Conservation (phyloP, 1,140 invertebrate genomes). For the Drosophila pseudoananassae region DNA sequence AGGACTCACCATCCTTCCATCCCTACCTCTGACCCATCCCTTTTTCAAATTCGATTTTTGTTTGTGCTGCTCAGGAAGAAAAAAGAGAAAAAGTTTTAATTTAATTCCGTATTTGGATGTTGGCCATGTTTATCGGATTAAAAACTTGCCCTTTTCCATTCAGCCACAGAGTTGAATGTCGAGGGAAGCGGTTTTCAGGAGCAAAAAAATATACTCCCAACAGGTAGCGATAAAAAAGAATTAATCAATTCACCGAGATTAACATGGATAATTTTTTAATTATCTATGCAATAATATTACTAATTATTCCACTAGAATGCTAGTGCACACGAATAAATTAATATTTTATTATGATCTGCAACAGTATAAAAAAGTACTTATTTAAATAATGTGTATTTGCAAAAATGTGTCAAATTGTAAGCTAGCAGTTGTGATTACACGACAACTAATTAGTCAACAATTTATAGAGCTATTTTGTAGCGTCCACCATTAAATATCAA, state of each 20-base stretch:
- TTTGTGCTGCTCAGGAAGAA: slow-evolving; percentile 24
- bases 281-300: slow-evolving; percentile 26
- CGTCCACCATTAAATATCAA: no score
- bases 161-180: slow-evolving; percentile 1
- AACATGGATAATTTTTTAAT: slow-evolving; percentile 34
- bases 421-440: slow-evolving; percentile 19
- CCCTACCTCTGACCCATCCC: neutral
- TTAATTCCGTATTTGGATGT: slow-evolving; percentile 53
- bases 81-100: slow-evolving; percentile 66
- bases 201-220: neutral
- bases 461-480: slow-evolving; percentile 18
- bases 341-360: neutral
- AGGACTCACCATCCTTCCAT: neutral
- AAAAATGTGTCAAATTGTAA: slow-evolving; percentile 43
- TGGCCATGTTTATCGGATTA: slow-evolving; percentile 66
- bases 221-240: slow-evolving; percentile 10
- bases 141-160: slow-evolving; percentile 56
- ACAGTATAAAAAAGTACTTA: slow-evolving; percentile 1
- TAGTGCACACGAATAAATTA: neutral
- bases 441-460: slow-evolving; percentile 41
- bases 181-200: neutral
- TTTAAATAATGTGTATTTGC: slow-evolving; percentile 23
- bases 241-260: slow-evolving; percentile 28
- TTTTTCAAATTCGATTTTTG: slow-evolving; percentile 48
- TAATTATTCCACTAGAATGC: slow-evolving; percentile 30